A percentile compares a stretch with the other conserved stretches of the same genome.
Evolutionary conservation across 2,797 vertebrate genomes (phyloP).

Genomic region (Melanotaenia parkinsoni): DNA sequence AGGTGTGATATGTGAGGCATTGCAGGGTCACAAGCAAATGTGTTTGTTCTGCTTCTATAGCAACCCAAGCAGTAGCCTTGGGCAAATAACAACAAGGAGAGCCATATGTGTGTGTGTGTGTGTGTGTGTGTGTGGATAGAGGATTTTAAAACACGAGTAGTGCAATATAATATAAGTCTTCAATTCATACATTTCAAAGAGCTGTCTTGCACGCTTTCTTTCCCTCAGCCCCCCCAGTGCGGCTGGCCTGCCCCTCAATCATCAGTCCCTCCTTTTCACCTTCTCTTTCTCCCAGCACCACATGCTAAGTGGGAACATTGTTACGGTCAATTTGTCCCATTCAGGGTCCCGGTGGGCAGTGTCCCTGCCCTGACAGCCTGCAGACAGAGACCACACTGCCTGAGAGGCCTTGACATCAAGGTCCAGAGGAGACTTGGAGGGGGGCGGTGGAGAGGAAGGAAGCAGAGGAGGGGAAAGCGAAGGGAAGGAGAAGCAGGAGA

Average conservation of each 20-base stretch:
- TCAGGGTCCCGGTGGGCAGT: conserved; percentile 84
- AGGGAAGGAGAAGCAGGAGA: conserved; percentile 28
- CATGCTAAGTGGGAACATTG: conserved; percentile 86
- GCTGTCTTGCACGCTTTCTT: conserved; percentile 8
- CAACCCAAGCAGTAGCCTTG: conserved; percentile 69
- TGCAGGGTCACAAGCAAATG: conserved; percentile 63
- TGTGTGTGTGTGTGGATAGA: conserved; percentile 10
- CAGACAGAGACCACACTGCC: conserved; percentile 81
- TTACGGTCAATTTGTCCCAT: conserved; percentile 88
- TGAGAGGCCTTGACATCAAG: conserved; percentile 81
- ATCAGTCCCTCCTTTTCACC: conserved; percentile 76
- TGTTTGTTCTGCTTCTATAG: conserved; percentile 77
- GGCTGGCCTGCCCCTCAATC: conserved; percentile 69
- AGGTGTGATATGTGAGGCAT: conserved; percentile 34
- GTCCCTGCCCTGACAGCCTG: conserved; percentile 78
- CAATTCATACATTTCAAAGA: conserved; percentile 61
- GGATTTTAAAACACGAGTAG: conserved; percentile 23
- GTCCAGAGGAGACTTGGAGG: conserved; percentile 46
- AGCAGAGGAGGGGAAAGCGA: conserved; percentile 22
- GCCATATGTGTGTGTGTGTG: conserved; percentile 16
- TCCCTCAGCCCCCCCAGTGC: not conserved
- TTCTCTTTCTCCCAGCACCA: conserved; percentile 79
- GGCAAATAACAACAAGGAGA: conserved; percentile 72
- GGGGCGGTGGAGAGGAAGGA: conserved; percentile 1
- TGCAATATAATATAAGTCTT: conserved; percentile 56